phyloP scores from a whole-genome alignment of 2,797 vertebrate species.

The Sebastes diploproa region DNA sequence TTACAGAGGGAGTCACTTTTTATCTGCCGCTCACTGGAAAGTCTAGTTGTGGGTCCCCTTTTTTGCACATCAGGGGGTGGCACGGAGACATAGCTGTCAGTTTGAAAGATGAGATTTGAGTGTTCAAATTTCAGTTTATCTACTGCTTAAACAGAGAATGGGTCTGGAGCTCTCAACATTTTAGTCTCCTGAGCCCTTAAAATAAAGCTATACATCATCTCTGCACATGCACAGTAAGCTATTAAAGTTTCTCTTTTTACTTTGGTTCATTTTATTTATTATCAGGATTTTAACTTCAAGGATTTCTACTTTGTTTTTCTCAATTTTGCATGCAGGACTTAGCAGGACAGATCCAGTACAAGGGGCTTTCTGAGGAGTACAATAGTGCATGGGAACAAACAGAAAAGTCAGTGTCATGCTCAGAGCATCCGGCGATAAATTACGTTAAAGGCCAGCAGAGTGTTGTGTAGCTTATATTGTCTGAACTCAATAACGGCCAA shows the following conservation, averaged over 20 bases:
- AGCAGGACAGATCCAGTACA: neutral
- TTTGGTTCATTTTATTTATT: neutral
- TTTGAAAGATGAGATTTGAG: conserved; percentile 2
- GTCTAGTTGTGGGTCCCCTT: neutral
- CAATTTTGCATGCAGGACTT: neutral
- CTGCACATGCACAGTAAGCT: neutral
- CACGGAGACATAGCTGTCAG: neutral
- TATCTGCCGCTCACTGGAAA: conserved; percentile 4
- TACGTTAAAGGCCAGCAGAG: conserved; percentile 18
- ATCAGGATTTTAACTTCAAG: neutral
- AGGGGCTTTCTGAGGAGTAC: neutral
- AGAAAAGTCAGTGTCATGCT: conserved; percentile 12
- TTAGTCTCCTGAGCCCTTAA: neutral
- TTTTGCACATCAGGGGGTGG: neutral
- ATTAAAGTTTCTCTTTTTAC: neutral
- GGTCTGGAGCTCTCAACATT: neutral
- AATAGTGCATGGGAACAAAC: conserved; percentile 35
- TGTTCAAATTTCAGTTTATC: neutral
- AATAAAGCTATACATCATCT: neutral
- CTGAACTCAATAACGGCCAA: neutral
- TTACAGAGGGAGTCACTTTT: conserved; percentile 44
- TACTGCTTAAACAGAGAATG: neutral
- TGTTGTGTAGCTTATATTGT: conserved; percentile 7
- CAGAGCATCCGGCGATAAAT: conserved; percentile 30
- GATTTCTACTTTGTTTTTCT: neutral